These are phyloP conservation scores for Luperina nickerlii DNA, from an alignment of 2,888 invertebrate species.

Conservation along the genomic window DNA sequence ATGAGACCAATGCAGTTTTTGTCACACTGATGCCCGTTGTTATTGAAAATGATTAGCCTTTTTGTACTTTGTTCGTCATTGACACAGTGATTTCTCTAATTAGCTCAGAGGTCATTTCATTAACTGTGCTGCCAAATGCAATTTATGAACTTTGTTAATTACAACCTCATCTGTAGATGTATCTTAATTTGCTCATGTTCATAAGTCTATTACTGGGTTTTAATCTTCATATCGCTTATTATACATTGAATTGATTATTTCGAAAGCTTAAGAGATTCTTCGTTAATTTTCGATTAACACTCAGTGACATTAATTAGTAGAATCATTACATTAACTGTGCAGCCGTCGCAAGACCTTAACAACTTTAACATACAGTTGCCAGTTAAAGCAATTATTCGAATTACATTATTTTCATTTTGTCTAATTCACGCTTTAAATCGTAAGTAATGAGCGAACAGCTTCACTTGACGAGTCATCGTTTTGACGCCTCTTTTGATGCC, in stretches of 20 bases:
- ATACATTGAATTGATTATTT: neutral
- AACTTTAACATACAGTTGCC: slow-evolving; percentile 38
- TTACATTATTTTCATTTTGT: slow-evolving; percentile 61
- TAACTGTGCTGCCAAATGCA: slow-evolving; percentile 39
- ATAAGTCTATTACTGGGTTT: slow-evolving; percentile 13
- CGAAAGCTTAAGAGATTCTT: slow-evolving; percentile 9
- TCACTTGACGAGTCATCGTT: slow-evolving; percentile 58
- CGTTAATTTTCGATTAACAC: slow-evolving; percentile 23
- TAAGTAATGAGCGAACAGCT: slow-evolving; percentile 56
- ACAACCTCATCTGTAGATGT: slow-evolving; percentile 5
- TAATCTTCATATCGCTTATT: neutral
- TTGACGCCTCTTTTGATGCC: slow-evolving; percentile 58
- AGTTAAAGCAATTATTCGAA: slow-evolving; percentile 53
- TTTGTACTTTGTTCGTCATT: slow-evolving; percentile 79
- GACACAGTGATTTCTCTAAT: slow-evolving; percentile 85
- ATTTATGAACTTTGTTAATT: slow-evolving; percentile 31
- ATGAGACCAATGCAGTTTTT: slow-evolving; percentile 75
- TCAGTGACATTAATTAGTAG: slow-evolving; percentile 27
- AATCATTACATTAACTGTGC: slow-evolving; percentile 23
- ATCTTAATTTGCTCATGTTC: slow-evolving; percentile 18
- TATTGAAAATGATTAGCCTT: slow-evolving; percentile 74
- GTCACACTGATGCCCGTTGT: slow-evolving; percentile 70
- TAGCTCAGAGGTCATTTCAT: slow-evolving; percentile 76
- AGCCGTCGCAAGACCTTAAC: slow-evolving; percentile 16
- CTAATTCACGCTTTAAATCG: slow-evolving; percentile 59